These are phyloP conservation scores for Chloromyia formosa DNA, from an alignment of 2,888 invertebrate genomes.

Conservation along the genomic window DNA sequence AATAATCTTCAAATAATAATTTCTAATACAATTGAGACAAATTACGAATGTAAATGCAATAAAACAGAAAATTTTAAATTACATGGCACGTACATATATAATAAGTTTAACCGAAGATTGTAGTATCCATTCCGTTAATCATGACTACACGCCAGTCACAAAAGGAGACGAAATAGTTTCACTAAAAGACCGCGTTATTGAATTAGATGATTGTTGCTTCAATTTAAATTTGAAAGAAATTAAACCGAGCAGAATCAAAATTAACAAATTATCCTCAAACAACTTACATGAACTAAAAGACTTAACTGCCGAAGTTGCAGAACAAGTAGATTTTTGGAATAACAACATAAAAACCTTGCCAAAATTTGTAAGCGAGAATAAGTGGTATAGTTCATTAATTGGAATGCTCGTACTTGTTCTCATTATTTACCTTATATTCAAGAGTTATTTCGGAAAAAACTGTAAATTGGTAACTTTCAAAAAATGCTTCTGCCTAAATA, in stretches of 20 bases:
- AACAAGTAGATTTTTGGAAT: neutral
- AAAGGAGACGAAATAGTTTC: neutral
- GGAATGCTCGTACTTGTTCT: neutral
- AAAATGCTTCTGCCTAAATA: neutral
- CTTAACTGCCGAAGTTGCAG: neutral
- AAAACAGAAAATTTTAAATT: neutral
- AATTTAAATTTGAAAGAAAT: neutral
- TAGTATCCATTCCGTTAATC: neutral
- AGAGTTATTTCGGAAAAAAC: neutral
- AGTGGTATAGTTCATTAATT: neutral
- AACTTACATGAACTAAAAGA: neutral
- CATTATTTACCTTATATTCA: neutral
- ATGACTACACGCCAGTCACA: neutral
- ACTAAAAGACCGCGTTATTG: neutral
- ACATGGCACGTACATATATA: neutral
- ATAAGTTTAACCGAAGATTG: neutral
- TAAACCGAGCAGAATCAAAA: neutral
- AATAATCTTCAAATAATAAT: neutral
- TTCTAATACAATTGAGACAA: neutral
- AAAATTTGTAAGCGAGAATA: neutral
- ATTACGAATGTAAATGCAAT: constrained; percentile 10
- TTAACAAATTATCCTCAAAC: neutral
- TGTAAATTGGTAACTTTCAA: neutral
- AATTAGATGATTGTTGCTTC: neutral
- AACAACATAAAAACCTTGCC: neutral